These are phyloP conservation scores for Sebastes diaconus DNA, from an alignment of 2,797 vertebrate species.

Conservation along the genomic window DNA sequence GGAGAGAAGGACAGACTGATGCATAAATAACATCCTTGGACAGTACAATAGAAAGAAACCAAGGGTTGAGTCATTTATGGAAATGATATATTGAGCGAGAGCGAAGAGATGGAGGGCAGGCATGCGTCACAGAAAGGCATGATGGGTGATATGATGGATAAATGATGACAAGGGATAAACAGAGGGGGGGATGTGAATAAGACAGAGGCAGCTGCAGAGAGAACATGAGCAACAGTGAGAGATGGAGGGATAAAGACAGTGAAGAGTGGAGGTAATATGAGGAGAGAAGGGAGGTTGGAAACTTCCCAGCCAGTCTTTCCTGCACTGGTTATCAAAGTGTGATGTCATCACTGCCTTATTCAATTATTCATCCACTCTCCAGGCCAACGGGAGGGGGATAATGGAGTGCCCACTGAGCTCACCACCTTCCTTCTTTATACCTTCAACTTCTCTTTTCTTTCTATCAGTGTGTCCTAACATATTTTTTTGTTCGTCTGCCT, in stretches of 20 bases:
- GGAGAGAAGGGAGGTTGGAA: slow-evolving; percentile 59
- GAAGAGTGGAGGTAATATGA: slow-evolving; percentile 49
- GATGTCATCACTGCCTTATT: slow-evolving; percentile 80
- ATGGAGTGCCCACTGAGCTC: slow-evolving; percentile 38
- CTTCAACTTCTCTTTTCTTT: not conserved
- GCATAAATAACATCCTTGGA: slow-evolving; percentile 28
- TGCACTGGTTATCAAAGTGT: slow-evolving; percentile 62
- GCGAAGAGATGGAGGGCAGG: slow-evolving; percentile 34
- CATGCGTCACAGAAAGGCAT: slow-evolving; percentile 56
- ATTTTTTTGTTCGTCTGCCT: not conserved
- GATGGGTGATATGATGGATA: slow-evolving; percentile 46
- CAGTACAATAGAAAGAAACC: slow-evolving; percentile 9
- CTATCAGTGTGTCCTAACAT: not conserved
- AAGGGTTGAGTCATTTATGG: slow-evolving; percentile 39
- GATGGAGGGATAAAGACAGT: slow-evolving; percentile 36
- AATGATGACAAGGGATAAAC: slow-evolving; percentile 35
- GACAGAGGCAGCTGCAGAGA: slow-evolving; percentile 17
- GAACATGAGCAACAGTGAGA: slow-evolving; percentile 17
- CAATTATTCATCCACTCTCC: slow-evolving; percentile 81
- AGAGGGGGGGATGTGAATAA: not conserved
- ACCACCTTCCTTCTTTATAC: not conserved
- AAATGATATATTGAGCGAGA: slow-evolving; percentile 25
- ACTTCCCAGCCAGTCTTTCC: slow-evolving; percentile 64
- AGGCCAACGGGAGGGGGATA: slow-evolving; percentile 38
- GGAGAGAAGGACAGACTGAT: slow-evolving; percentile 20